phyloP scores from a whole-genome alignment of 1,140 invertebrate species.

The Drosophila melanica region DNA sequence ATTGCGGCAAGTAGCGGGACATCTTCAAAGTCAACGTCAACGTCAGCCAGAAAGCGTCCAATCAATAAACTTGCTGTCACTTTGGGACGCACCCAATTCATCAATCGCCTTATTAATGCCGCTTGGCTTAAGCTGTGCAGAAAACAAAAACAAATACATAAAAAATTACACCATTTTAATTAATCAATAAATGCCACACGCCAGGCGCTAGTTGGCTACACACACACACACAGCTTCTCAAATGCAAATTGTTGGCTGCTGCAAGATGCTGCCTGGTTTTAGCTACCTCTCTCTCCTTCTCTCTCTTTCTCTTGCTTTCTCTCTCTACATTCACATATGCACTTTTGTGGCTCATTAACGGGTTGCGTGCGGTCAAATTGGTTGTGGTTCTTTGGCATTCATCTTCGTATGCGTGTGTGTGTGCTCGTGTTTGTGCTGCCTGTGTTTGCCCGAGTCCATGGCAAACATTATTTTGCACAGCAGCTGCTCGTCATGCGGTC shows the following conservation, averaged over 20 bases:
- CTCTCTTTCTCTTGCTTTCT: background rate
- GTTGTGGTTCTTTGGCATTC: slow-evolving; percentile 60
- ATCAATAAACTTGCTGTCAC: slow-evolving; percentile 62
- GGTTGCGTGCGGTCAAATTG: slow-evolving; percentile 70
- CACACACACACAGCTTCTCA: slow-evolving; percentile 13
- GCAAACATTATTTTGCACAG: slow-evolving; percentile 61
- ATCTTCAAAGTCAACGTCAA: slow-evolving; percentile 35
- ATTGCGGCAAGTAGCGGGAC: slow-evolving; percentile 52
- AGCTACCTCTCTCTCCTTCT: slow-evolving; percentile 2
- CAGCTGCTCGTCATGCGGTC: slow-evolving; percentile 46
- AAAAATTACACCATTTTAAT: slow-evolving; percentile 57
- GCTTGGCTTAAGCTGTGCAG: slow-evolving; percentile 19
- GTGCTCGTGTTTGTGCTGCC: slow-evolving; percentile 25
- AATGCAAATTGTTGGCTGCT: background rate
- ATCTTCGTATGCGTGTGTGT: slow-evolving; percentile 16
- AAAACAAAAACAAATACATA: slow-evolving; percentile 23
- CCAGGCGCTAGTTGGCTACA: slow-evolving; percentile 47
- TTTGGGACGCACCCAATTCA: slow-evolving; percentile 20
- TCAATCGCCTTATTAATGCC: slow-evolving; percentile 1
- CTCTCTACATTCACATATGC: slow-evolving; percentile 50
- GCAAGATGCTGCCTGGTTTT: slow-evolving; percentile 35
- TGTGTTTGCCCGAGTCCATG: slow-evolving; percentile 53
- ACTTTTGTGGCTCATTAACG: slow-evolving; percentile 80
- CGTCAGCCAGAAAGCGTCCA: slow-evolving; percentile 28
- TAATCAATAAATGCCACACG: slow-evolving; percentile 78